A percentile compares a stretch with the other conserved stretches of the same genome.
phyloP scores from a whole-genome alignment of 2,888 invertebrate species.

The Apodemia hepburni region DNA sequence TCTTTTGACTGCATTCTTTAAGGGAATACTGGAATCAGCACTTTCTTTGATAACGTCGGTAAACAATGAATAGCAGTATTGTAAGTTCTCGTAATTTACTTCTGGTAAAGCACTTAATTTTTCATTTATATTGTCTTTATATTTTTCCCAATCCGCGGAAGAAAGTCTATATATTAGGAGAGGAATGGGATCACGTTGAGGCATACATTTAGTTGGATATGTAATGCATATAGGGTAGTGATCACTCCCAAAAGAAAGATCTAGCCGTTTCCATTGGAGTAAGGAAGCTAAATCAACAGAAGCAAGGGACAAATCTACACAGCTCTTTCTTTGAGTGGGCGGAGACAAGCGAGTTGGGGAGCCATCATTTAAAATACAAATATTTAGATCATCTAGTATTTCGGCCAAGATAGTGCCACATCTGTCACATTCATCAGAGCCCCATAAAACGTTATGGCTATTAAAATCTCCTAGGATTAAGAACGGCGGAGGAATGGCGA shows the following conservation, averaged over 20 bases:
- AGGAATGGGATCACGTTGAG: neutral
- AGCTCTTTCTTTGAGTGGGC: no score
- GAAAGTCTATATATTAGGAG: neutral
- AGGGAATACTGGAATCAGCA: no score
- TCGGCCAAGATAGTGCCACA: neutral
- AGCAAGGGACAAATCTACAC: neutral
- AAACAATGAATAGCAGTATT: neutral
- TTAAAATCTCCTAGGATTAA: conserved; percentile 2
- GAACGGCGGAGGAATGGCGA: neutral
- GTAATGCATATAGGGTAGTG: neutral
- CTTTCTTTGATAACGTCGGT: no score
- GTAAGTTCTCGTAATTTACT: neutral
- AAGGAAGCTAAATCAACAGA: neutral
- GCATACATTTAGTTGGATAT: neutral
- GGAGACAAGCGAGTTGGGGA: neutral
- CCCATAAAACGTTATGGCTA: neutral
- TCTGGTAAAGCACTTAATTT: neutral
- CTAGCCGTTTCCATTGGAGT: neutral
- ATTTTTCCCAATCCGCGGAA: conserved; percentile 1
- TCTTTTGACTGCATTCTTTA: no score
- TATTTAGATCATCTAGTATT: neutral
- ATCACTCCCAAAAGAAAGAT: neutral
- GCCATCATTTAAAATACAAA: neutral
- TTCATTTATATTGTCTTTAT: neutral
- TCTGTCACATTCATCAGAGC: neutral